Conservation (phyloP, 2,888 invertebrate genomes). For the Meteorus cinctellus region DNA sequence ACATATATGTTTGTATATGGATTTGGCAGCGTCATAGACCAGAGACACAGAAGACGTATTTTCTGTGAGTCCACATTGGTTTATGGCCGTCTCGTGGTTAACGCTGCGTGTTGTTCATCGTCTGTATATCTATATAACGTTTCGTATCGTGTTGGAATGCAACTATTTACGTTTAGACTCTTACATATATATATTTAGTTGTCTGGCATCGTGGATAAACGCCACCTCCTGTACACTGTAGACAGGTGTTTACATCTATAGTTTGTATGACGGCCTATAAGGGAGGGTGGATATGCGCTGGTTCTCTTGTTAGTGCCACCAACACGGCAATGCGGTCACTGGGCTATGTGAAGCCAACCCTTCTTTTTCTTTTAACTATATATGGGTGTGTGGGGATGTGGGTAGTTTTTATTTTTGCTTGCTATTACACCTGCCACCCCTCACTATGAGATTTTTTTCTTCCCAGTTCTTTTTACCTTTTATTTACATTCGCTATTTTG, state of each 20-base stretch:
- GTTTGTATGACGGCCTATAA: conserved; percentile 30
- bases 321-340: conserved; percentile 53
- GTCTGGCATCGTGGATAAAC: conserved; percentile 17
- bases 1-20: neutral
- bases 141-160: conserved; percentile 30
- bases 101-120: neutral
- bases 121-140: neutral
- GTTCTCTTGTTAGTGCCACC: conserved; percentile 23
- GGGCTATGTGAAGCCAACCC: conserved; percentile 39
- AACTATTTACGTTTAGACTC: conserved; percentile 17
- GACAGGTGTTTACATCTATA: conserved; percentile 38
- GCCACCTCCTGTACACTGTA: conserved; percentile 13
- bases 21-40: neutral
- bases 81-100: conserved; percentile 28
- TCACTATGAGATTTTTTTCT: conserved; percentile 14
- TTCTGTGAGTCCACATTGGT: conserved; percentile 1
- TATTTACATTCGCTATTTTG: conserved; percentile 20
- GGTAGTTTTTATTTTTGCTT: conserved; percentile 16
- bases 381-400: neutral
- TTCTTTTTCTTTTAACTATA: conserved; percentile 1
- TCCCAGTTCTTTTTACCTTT: neutral
- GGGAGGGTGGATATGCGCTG: conserved; percentile 16
- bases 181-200: conserved; percentile 10
- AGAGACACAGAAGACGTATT: conserved; percentile 1
- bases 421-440: neutral